Evolutionary conservation across 1,140 invertebrate genomes (phyloP).

Genomic region (Dreissena rostriformis): DNA sequence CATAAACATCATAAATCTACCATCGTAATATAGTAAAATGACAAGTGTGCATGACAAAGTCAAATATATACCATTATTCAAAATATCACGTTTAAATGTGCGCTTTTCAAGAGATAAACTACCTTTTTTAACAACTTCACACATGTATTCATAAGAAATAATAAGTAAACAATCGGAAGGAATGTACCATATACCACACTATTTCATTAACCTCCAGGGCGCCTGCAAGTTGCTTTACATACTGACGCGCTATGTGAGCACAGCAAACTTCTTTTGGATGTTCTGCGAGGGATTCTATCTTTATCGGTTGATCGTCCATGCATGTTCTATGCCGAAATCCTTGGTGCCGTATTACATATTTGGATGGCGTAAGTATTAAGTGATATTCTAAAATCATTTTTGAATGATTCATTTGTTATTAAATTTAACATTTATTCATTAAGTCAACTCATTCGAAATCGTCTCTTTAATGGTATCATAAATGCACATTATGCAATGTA

Average conservation of each 20-base stretch:
- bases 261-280: constrained; percentile 81
- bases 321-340: constrained; percentile 83
- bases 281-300: constrained; percentile 84
- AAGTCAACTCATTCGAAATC: background rate
- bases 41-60: too few species aligned
- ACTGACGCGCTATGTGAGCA: constrained; percentile 72
- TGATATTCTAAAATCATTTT: background rate
- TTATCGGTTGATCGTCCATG: constrained; percentile 83
- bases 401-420: background rate
- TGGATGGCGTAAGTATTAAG: constrained; percentile 82
- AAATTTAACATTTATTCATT: background rate
- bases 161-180: too few species aligned
- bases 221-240: constrained; percentile 75
- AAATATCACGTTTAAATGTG: too few species aligned
- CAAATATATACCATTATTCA: too few species aligned
- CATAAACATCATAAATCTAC: too few species aligned
- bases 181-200: too few species aligned
- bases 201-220: constrained; percentile 51
- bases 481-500: background rate
- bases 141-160: too few species aligned
- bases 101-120: too few species aligned
- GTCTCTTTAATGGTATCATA: background rate
- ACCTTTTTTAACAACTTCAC: too few species aligned
- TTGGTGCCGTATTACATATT: constrained; percentile 82
- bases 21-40: too few species aligned